Base-by-base conservation (phyloP, 2,888 invertebrate genomes). In the Cataglyphis albicans region DNA sequence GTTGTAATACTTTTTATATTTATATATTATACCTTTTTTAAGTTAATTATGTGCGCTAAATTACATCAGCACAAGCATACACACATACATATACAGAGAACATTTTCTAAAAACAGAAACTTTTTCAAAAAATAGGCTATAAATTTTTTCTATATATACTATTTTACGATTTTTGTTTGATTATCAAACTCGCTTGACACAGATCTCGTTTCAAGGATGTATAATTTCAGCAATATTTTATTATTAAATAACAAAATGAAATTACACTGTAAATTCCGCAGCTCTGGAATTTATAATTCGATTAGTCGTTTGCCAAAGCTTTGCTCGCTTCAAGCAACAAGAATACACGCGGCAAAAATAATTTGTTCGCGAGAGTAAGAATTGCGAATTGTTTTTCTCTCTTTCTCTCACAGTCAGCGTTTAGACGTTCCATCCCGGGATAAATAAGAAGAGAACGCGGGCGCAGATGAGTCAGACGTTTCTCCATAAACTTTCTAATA, bases 401-500 rank as follows among this genome's bases (percentile, higher is more conserved):
- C 48, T 52, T n/a, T 52, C 48, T 52, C 18, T 7, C 7, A n/a
- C 7, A 52, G 15, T 21, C 5, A 12, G 32, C 18, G 32, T 25
- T 70, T 70, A 48, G 72, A 41, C 61, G 32, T 68, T 80, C 61
- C 64, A 65, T 64, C 57, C 61, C 75, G 64, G 57, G 68, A 72
- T 72, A 82, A 87, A 81, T 29, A 59, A 59, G 15, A 7, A 10
- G 48, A 84, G 38, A 55, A 59, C 87, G 85, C 12, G 12, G 65
- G 84, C 68, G 76, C 72, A 84, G 87, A 89, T 90, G 91, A 91
- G 88, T 91, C 90, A 90, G 90, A 85, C 82, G 83, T 85, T 88
- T 21, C 88, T 87, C 89, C 83, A 64, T 85, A 87, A 90, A 91
- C 91, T 92, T 92, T 92, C 92, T 91, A 91, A 91, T 89, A 86